Evolutionary conservation across 2,888 invertebrate species (phyloP), one percentile per base, ranked within the genome.

Genomic region (Standfussiana lucernea): DNA sequence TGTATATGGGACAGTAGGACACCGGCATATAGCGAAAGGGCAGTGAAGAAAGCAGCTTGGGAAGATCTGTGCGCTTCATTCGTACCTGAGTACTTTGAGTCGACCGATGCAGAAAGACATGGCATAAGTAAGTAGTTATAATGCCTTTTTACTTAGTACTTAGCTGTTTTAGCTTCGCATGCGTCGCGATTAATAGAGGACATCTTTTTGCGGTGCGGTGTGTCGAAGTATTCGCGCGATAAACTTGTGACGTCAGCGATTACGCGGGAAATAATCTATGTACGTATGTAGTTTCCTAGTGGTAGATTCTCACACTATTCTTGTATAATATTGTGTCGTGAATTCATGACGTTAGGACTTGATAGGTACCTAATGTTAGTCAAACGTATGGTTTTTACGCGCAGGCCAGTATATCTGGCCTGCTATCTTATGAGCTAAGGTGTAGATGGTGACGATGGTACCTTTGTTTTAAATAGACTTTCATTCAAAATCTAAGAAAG

Each of bases 31-130:
- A 79, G 67, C 15, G 82, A 82, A 0, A 82, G 79, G 15, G 8
- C 45, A 7, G 32, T 76, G 45, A 79, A 79, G 40, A 37, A 53
- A 10, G 67, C 62, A 53, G 79, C 79, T 64, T 79, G 79, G 79
- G 67, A 82, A 4, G 77, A 82, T 8, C 7, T 78, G 10, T 79
- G 76, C 47, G 53, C 62, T 32, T 2, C 62, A 24, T 76, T 79
- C 3, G 82, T 67, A 24, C 45, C 76, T 1, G 45, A 45, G 18
- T 79, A 56, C 45, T 62, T 37, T 40, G 45, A 67, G 32, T 53
- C 66, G 18, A 50, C 76, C 15, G 21, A n/a, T 28, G 79, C 61
- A 28, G 77, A 82, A 67, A 82, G 24, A 24, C 62, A 28, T 32
- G 66, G 66, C 11, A 62, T 67, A 53, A 18, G 79, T 77, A 42